phyloP scores from a whole-genome alignment of 2,797 vertebrate genomes.

The Selene dorsalis region DNA sequence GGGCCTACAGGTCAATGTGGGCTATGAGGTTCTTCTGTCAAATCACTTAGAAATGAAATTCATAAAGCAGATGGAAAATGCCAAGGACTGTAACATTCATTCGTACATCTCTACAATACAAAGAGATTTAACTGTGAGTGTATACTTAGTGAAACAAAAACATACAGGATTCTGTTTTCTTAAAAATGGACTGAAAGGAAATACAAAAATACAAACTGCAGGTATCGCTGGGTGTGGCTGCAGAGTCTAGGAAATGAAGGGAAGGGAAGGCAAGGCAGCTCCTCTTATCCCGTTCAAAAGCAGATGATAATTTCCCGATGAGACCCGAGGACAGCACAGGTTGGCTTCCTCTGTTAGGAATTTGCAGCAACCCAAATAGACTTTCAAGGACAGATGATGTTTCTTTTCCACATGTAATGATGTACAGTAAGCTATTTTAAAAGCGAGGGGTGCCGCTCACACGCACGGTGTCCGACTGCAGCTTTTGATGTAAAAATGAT shows the following conservation, averaged over 20 bases:
- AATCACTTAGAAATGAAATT: slow-evolving; percentile 28
- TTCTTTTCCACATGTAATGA: not conserved
- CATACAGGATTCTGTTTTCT: not conserved
- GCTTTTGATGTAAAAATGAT: slow-evolving; percentile 29
- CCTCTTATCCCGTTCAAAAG: slow-evolving; percentile 12
- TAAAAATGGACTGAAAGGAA: not conserved
- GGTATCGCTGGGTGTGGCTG: not conserved
- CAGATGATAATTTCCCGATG: slow-evolving; percentile 24
- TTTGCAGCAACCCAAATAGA: not conserved
- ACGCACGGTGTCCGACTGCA: slow-evolving; percentile 2
- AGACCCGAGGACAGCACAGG: not conserved
- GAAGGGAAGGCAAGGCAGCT: slow-evolving; percentile 27
- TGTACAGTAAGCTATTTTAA: slow-evolving; percentile 25
- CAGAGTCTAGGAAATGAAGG: not conserved
- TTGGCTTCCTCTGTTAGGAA: slow-evolving; percentile 14
- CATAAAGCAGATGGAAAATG: slow-evolving; percentile 31
- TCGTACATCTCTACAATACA: not conserved
- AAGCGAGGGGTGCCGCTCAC: slow-evolving; percentile 19
- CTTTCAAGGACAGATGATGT: not conserved
- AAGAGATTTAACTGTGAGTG: not conserved
- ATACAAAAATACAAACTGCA: slow-evolving; percentile 6
- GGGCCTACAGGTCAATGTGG: slow-evolving; percentile 34
- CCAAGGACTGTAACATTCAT: slow-evolving; percentile 11
- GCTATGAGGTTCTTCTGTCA: slow-evolving; percentile 34
- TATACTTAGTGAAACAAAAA: slow-evolving; percentile 20